Conservation (phyloP, 2,888 invertebrate species). For the Platycnemis pennipes region DNA sequence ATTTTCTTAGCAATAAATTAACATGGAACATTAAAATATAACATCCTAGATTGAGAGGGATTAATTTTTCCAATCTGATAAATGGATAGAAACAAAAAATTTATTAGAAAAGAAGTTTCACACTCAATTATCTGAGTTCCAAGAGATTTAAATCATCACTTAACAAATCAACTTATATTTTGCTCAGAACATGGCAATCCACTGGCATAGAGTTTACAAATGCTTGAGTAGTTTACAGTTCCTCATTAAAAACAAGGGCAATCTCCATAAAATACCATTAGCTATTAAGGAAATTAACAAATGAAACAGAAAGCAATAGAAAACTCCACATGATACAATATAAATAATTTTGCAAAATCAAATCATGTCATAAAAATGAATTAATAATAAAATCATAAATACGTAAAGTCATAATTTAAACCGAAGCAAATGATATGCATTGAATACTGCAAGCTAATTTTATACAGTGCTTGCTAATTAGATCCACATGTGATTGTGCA, state of each 20-base stretch:
- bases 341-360: background rate
- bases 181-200: no score
- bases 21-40: no score
- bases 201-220: no score
- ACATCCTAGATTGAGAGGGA: no score
- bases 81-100: no score
- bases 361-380: background rate
- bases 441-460: background rate
- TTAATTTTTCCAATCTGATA: no score
- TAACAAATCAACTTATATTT: no score
- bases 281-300: background rate
- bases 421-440: background rate
- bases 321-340: background rate
- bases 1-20: no score
- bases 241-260: background rate
- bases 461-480: background rate
- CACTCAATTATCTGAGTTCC: no score
- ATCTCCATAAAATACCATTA: background rate
- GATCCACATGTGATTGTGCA: constrained; percentile 78
- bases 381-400: background rate
- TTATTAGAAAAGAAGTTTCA: no score
- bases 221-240: no score
- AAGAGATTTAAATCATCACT: no score
- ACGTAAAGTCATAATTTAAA: background rate
- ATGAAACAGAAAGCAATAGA: background rate